A percentile compares a stretch with the other conserved stretches of the same genome.
Evolutionary conservation across 2,888 invertebrate genomes (phyloP).

Genomic region (Colostygia pectinataria): DNA sequence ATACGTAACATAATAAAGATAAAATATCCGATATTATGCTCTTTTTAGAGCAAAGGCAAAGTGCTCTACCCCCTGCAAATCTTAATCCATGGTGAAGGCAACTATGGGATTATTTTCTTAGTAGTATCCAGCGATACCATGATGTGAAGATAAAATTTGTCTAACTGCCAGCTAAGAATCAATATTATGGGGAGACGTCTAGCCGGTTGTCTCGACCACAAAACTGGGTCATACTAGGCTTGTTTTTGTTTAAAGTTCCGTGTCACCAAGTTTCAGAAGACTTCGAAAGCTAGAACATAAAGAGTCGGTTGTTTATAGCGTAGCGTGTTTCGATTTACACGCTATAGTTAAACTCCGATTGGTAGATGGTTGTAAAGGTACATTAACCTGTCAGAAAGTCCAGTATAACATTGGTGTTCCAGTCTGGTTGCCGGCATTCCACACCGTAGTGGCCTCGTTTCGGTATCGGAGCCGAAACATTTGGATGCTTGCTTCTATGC

Average conservation of each 20-base stretch:
- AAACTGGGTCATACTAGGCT: conserved; percentile 11
- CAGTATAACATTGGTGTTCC: conserved; percentile 62
- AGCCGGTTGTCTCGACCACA: conserved; percentile 9
- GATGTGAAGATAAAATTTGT: conserved; percentile 14
- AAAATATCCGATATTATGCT: no score
- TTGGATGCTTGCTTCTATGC: conserved; percentile 9
- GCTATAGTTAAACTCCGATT: conserved; percentile 32
- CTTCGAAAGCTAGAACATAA: conserved; percentile 3
- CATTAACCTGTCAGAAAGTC: conserved; percentile 45
- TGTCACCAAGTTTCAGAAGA: not conserved
- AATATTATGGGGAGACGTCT: conserved; percentile 16
- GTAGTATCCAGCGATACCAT: no score
- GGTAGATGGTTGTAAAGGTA: conserved; percentile 21
- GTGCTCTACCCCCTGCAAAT: no score
- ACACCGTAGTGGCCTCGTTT: conserved; percentile 54
- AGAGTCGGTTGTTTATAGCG: not conserved
- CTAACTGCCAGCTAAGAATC: conserved; percentile 11
- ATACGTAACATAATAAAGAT: no score
- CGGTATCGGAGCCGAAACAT: conserved; percentile 26
- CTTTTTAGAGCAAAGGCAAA: no score
- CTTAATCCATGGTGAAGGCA: no score
- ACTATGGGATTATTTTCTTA: no score
- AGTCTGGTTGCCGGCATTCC: conserved; percentile 68
- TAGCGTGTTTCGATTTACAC: conserved; percentile 25
- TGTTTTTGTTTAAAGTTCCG: not conserved